Conservation (phyloP, 2,888 invertebrate genomes). For the Fragum fragum region DNA sequence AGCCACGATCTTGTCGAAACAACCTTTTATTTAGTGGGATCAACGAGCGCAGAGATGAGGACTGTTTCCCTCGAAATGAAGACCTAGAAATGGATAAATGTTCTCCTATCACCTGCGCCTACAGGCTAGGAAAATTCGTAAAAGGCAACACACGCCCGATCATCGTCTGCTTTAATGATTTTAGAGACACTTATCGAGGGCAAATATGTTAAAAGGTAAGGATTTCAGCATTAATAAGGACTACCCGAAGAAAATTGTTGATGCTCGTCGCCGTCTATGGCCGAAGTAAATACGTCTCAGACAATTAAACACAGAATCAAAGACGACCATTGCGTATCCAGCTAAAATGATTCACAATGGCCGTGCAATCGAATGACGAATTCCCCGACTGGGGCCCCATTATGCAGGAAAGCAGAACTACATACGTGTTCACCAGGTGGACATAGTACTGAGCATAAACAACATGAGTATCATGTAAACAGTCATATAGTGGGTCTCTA, state of each 20-base stretch:
- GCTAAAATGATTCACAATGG: neutral
- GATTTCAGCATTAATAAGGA: slow-evolving; percentile 12
- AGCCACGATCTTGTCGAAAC: neutral
- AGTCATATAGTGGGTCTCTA: too few species aligned
- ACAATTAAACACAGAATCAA: too few species aligned
- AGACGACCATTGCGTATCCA: slow-evolving; percentile 18
- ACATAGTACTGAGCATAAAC: too few species aligned
- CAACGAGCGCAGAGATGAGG: neutral
- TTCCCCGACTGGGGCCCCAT: slow-evolving; percentile 8
- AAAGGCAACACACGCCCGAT: neutral
- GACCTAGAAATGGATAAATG: neutral
- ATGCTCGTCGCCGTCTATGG: neutral
- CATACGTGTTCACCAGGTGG: too few species aligned
- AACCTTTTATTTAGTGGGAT: neutral
- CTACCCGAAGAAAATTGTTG: neutral
- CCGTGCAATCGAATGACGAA: neutral
- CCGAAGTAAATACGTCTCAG: neutral
- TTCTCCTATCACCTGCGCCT: neutral
- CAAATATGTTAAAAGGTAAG: neutral
- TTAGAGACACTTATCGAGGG: neutral
- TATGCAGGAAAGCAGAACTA: neutral
- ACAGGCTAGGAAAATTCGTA: neutral
- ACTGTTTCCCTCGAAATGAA: neutral
- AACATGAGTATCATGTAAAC: too few species aligned
- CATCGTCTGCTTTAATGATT: neutral